A percentile compares a stretch with the other conserved stretches of the same genome.
Conservation (phyloP, 30 jellyfish, hydroid and myxozoan species). For the Sanderia malayensis region DNA sequence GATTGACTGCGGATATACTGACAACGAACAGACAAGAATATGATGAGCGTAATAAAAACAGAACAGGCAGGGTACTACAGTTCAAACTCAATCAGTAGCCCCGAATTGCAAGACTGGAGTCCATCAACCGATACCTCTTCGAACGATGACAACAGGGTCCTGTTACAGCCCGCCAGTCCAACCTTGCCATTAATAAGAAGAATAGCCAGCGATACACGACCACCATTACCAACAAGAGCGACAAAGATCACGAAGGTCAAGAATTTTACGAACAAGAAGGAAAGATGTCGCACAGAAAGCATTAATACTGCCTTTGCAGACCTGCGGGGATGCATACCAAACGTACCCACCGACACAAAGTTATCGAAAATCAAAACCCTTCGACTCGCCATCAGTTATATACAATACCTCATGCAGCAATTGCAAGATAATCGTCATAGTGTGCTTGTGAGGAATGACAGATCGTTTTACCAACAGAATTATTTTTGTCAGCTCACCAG, state of each 20-base stretch:
- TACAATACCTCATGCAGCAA: slow-evolving; percentile 70
- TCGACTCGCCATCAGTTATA: slow-evolving; percentile 80
- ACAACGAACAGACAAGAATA: too few relatives aligned
- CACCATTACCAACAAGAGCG: slow-evolving; percentile 2
- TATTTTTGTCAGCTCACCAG: slow-evolving; percentile 16
- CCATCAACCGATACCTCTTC: slow-evolving; percentile 11
- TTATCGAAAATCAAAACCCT: slow-evolving; percentile 74
- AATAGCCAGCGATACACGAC: too few relatives aligned
- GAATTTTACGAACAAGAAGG: slow-evolving; percentile 38
- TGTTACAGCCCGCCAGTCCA: slow-evolving; percentile 61
- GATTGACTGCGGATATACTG: too few relatives aligned
- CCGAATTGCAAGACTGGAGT: slow-evolving; percentile 47
- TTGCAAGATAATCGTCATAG: slow-evolving; percentile 48
- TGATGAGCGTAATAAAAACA: too few relatives aligned
- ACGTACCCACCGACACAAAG: slow-evolving; percentile 78
- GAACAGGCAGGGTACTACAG: slow-evolving; percentile 3
- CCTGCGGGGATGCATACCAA: slow-evolving; percentile 80
- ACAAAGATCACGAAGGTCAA: background rate
- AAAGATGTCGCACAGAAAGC: slow-evolving; percentile 67
- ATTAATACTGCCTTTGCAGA: slow-evolving; percentile 79
- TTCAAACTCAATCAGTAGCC: slow-evolving; percentile 51
- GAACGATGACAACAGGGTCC: slow-evolving; percentile 13
- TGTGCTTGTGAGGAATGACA: slow-evolving; percentile 16
- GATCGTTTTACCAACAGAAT: background rate
- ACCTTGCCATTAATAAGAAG: slow-evolving; percentile 45